Evolutionary conservation across 1,140 invertebrate species (phyloP), one percentile per base, ranked within the genome.

Genomic region (Zaprionus gabonicus): DNA sequence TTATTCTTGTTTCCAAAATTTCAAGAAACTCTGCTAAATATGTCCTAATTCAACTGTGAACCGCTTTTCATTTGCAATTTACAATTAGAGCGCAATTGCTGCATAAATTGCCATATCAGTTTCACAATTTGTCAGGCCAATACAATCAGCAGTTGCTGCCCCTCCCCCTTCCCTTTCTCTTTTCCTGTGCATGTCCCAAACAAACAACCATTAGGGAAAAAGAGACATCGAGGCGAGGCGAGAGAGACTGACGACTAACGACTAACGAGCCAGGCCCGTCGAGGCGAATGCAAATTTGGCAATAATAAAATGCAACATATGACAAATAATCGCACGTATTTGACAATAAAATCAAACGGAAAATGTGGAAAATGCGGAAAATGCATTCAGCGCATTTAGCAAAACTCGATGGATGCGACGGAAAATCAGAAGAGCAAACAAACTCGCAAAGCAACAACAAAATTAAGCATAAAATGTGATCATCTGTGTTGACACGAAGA

Each of bases 401-500:
- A 38, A 67, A 66, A 73, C 62, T 63, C 59, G 28, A 60, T 53
- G 58, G 25, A 57, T 49, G 44, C 17, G n/a, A 51, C 36, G 44
- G 23, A 13, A 84, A 88, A 88, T 90, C 85, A 79, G 66, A 86
- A 86, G 85, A 75, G 79, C 65, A 90, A 90, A 90, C 71, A 90
- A 34, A 63, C 25, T 55, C 31, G 46, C 28, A 59, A 28, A 58
- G 82, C 46, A 53, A 44, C 59, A 27, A 56, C 41, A 70, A 88
- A 91, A 90, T 90, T 91, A 90, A 91, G 85, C 86, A 82, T 80
- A 87, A 92, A 92, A 92, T 92, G 86, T 92, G 91, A 92, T 92
- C 91, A 92, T 92, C 91, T 92, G 91, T 92, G 91, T 92, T 92
- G 91, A 92, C 91, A 92, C 81, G 84, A 87, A 92, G 91, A 92